Percentiles rank a stretch among this genome's conserved stretches.
These are phyloP conservation scores for Megaceryle maxima DNA, from an alignment of 2,113 vertebrate genomes.

Conservation along the genomic window DNA sequence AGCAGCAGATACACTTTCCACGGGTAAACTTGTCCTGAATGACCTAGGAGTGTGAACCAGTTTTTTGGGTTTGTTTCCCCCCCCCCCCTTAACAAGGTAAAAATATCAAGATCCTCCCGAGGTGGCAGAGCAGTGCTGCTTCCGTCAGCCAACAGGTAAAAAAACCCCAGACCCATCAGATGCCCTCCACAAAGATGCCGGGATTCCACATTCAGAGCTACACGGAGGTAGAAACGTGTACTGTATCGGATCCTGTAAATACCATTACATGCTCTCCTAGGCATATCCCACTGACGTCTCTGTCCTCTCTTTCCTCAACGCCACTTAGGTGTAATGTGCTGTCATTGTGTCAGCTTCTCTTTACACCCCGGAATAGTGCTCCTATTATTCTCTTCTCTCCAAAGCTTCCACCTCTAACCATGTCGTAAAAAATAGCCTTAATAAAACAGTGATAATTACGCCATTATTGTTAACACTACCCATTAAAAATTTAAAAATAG, in stretches of 20 bases:
- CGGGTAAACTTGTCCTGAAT: background rate
- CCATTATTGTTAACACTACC: conserved; percentile 61
- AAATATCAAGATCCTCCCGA: background rate
- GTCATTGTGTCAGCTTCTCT: background rate
- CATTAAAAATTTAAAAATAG: conserved; percentile 46
- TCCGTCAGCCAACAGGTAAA: background rate
- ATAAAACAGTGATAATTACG: conserved; percentile 67
- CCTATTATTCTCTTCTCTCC: conserved; percentile 43
- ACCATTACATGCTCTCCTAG: background rate
- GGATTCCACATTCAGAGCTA: background rate
- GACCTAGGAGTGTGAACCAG: background rate
- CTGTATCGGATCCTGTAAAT: background rate
- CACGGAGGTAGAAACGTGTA: background rate
- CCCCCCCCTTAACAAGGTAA: background rate
- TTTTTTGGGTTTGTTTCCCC: background rate
- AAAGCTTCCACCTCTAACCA: conserved; percentile 38
- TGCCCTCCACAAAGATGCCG: background rate
- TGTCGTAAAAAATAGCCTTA: conserved; percentile 65
- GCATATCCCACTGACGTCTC: background rate
- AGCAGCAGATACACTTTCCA: background rate
- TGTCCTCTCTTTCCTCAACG: background rate
- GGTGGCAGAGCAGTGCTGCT: background rate
- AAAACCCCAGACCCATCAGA: background rate
- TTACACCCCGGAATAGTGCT: conserved; percentile 12
- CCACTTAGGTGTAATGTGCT: background rate